Evolutionary conservation across 2,113 vertebrate genomes (phyloP).

Genomic region (Eurypyga helias): DNA sequence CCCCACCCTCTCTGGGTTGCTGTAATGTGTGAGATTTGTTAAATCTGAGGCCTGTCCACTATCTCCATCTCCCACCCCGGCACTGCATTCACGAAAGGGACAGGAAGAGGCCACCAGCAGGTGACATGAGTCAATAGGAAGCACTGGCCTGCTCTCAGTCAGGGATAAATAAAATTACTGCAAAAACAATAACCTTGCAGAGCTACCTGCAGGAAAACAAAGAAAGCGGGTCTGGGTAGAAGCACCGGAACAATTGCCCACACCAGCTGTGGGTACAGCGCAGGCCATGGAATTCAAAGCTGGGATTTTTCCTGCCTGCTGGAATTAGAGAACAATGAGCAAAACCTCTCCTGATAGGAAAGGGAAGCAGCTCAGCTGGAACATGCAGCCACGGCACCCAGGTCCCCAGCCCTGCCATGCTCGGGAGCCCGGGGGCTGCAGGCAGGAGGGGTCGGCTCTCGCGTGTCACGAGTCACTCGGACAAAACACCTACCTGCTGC

Average conservation of each 20-base stretch:
- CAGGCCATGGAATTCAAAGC: not conserved
- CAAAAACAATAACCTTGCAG: not conserved
- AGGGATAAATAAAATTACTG: not conserved
- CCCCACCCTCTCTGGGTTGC: not conserved
- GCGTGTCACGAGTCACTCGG: rapidly evolving
- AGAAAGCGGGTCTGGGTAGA: not conserved
- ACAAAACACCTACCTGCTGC: not conserved
- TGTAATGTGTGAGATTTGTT: rapidly evolving
- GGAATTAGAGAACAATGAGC: slow-evolving; percentile 45
- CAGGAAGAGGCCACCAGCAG: slow-evolving; percentile 3
- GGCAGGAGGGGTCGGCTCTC: rapidly evolving
- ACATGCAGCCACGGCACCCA: not conserved
- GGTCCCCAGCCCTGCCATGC: not conserved
- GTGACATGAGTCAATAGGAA: slow-evolving; percentile 60
- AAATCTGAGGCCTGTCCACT: not conserved
- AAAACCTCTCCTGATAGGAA: not conserved
- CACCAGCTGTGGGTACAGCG: slow-evolving; percentile 24
- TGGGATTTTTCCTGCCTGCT: slow-evolving; percentile 16
- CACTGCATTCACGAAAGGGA: not conserved
- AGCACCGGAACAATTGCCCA: not conserved
- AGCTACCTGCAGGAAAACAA: not conserved
- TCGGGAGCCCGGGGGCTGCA: not conserved
- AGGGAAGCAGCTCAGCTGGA: slow-evolving; percentile 31
- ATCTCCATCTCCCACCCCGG: not conserved
- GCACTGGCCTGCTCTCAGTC: slow-evolving; percentile 31